Conservation (phyloP, 2,113 vertebrate genomes). For the Hippocampus barbouri region DNA sequence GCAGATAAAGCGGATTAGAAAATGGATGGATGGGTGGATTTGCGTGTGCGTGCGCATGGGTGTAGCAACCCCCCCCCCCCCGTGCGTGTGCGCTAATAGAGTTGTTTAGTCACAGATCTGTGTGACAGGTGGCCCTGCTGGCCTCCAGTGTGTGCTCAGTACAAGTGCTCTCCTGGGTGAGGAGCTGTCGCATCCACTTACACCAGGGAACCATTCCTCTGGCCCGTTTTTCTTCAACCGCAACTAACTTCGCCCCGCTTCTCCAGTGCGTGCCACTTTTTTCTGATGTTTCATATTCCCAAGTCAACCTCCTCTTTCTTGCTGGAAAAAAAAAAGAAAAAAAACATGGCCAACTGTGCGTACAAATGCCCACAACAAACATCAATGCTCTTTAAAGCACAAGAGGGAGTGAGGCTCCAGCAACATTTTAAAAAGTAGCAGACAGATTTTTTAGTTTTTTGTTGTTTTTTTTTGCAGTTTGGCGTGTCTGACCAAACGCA, state of each 20-base stretch:
- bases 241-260: conserved; percentile 31
- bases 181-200: conserved; percentile 69
- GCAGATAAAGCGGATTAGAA: too few relatives aligned
- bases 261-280: conserved; percentile 23
- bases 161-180: conserved; percentile 68
- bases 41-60: too few relatives aligned
- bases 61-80: too few relatives aligned
- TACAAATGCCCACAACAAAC: conserved; percentile 5
- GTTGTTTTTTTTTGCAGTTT: background rate
- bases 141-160: conserved; percentile 61
- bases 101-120: conserved; percentile 64
- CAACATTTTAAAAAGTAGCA: conserved; percentile 25
- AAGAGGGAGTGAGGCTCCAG: conserved; percentile 1
- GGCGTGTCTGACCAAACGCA: conserved; percentile 6
- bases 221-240: conserved; percentile 36
- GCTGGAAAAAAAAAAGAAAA: background rate
- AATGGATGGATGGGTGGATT: too few relatives aligned
- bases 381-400: conserved; percentile 19
- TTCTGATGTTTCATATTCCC: conserved; percentile 19
- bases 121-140: conserved; percentile 66
- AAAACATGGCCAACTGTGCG: conserved; percentile 7
- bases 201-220: conserved; percentile 52
- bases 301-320: conserved; percentile 9
- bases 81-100: conserved; percentile 46
- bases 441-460: background rate